Base-by-base conservation (phyloP, 2,797 vertebrate genomes). In the Avahi laniger region DNA sequence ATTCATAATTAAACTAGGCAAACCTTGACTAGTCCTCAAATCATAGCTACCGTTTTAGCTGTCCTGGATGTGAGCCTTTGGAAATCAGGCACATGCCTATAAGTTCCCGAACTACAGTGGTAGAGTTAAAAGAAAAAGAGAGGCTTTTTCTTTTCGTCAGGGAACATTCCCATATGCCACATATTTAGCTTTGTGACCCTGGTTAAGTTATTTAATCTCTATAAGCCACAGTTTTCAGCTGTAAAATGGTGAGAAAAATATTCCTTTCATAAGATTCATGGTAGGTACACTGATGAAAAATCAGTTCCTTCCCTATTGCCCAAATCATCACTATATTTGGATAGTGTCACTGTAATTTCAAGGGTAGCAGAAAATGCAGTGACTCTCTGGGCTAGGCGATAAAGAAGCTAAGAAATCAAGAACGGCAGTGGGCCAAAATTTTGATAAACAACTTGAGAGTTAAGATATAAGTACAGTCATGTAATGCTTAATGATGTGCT, bases 1-100 rank as follows among this genome's bases (percentile, higher is more conserved):
- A 91, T 48, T 95, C 22, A 78, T 50, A 86, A 59, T 89, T 73
- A 93, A 95, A 91, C 10, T 41, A 93, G 82, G 24, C 26, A 94
- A 92, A 97, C 38, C 38, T 95, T 78, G n/a, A 73, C 24, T 86
- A 82, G 52, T 86, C 30, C 63, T 63, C 52, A 95, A 52, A 84
- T 95, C 86, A 83, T 18, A 94, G 65, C 15, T 81, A 11, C 15
- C 91, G 30, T 30, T 89, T 92, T 84, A 90, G 35, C 65, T 54
- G 63, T 92, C 24, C 24, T 61, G 46, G 17, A 69, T 83, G 12
- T n/a, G 20, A 69, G 38, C 11, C n/a, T 93, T 93, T 93, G 38
- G 35, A 59, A 87, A 57, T 22, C 11, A 86, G 30, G 28, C 35
- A 63, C 17, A 35, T 75, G n/a, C 5, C 20, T 80, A 2, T 73